phyloP scores from a whole-genome alignment of 2,888 invertebrate species.

The Allygus modestus region DNA sequence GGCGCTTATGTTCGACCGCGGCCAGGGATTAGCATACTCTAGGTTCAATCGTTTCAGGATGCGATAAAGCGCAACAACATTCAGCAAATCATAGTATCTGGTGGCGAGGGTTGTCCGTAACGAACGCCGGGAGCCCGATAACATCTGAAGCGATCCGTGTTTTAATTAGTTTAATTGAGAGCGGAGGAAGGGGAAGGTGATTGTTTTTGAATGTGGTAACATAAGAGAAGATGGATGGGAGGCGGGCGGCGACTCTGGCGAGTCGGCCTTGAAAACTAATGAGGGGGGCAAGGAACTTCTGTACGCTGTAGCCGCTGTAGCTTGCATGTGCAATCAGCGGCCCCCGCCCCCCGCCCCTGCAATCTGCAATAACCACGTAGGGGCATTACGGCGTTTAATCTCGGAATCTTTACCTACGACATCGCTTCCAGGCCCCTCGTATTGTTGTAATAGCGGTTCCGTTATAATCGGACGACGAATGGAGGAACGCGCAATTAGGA shows the following conservation, averaged over 20 bases:
- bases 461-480: not conserved
- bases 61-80: not conserved
- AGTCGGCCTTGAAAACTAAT: constrained; percentile 41
- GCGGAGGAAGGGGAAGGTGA: constrained; percentile 22
- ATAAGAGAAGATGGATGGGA: constrained; percentile 43
- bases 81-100: not conserved
- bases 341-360: not conserved
- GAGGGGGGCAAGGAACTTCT: constrained; percentile 44
- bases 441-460: constrained; percentile 2
- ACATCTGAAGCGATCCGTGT: constrained; percentile 11
- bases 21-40: too few species aligned
- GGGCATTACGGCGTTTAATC: too few species aligned
- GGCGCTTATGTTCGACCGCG: too few species aligned
- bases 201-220: constrained; percentile 52
- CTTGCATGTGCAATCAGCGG: constrained; percentile 37
- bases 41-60: too few species aligned
- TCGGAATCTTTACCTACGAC: too few species aligned
- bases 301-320: not conserved
- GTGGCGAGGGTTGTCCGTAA: not conserved
- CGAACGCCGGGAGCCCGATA: constrained; percentile 23
- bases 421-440: not conserved
- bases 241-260: not conserved
- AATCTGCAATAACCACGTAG: not conserved
- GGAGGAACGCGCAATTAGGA: too few species aligned
- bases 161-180: constrained; percentile 45